Base-by-base conservation (phyloP, 1,140 invertebrate species). In the Fopius arisanus region DNA sequence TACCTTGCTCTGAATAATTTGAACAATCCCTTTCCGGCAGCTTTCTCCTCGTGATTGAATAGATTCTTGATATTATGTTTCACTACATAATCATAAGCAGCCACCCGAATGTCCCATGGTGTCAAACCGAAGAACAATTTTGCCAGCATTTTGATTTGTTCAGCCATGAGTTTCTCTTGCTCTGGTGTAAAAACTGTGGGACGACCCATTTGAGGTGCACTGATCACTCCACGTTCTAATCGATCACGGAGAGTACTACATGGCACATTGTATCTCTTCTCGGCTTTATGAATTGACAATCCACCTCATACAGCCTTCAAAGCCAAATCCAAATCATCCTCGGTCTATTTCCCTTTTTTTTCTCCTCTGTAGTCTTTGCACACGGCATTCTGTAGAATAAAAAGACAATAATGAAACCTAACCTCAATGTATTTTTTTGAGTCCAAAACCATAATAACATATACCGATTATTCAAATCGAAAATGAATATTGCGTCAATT, bases 1-100 rank as follows among this genome's bases (percentile, higher is more conserved):
- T 86, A 77, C n/a, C 82, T 74, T 74, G 79, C 79, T 73, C 86
- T 78, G 74, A 85, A 86, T 23, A 21, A 31, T 6, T 19, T 14
- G 9, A 70, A 62, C 69, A 48, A 70, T 28, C 7, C 67, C 9
- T 21, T 40, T 48, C 67, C 67, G 16, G 16, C 51, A 5, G 28
- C 29, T 26, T 62, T 3, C 5, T 41, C 29, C 70, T 62, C 54
- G 33, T 31, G 48, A 54, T 48, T 33, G 70, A 81, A 80, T 41
- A 70, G 69, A 65, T 79, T 77, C 5, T 59, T 31, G 26, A 81
- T 77, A 41, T 79, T 76, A 71, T 81, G 78, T 76, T 72, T 78
- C 54, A 67, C 72, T 31, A 78, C 81, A 59, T 79, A 75, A 69
- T 84, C 72, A 72, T 72, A 81, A 33, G 78, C 82, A 67, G 80